phyloP scores from a whole-genome alignment of 2,888 invertebrate genomes.

The Allolobophora icterica region DNA sequence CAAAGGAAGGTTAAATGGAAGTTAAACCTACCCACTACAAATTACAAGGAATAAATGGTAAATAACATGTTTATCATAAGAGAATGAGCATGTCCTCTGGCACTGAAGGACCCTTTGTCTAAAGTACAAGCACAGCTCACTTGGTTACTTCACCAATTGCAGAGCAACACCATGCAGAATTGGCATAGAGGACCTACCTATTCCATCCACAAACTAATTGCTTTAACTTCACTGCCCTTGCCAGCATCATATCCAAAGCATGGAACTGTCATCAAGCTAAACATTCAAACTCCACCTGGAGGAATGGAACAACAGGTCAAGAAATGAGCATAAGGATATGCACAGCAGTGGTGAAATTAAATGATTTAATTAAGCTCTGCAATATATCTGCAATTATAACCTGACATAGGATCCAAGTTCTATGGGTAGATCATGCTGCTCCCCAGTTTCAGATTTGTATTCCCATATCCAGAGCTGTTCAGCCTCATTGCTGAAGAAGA shows the following conservation, averaged over 20 bases:
- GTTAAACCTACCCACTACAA: background rate
- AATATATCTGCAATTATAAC: conserved; percentile 49
- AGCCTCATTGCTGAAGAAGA: conserved; percentile 68
- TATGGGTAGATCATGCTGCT: conserved; percentile 90
- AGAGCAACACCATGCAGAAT: too few relatives aligned
- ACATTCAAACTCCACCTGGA: background rate
- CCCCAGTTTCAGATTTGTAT: conserved; percentile 81
- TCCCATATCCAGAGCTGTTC: conserved; percentile 94
- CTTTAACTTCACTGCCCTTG: too few relatives aligned
- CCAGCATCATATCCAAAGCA: background rate
- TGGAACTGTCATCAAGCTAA: background rate
- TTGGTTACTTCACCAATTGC: too few relatives aligned
- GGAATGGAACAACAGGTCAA: too few relatives aligned
- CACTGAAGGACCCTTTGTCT: too few relatives aligned
- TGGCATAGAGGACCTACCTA: too few relatives aligned
- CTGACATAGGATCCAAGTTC: conserved; percentile 76
- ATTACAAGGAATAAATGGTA: background rate
- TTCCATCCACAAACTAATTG: too few relatives aligned
- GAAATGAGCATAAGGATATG: background rate
- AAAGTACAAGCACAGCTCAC: too few relatives aligned
- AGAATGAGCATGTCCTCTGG: too few relatives aligned
- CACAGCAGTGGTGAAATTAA: background rate
- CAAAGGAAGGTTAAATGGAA: too few relatives aligned
- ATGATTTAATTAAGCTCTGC: background rate
- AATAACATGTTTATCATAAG: background rate